Conservation (phyloP, 1,140 invertebrate species). For the Heliothis subflexa region DNA sequence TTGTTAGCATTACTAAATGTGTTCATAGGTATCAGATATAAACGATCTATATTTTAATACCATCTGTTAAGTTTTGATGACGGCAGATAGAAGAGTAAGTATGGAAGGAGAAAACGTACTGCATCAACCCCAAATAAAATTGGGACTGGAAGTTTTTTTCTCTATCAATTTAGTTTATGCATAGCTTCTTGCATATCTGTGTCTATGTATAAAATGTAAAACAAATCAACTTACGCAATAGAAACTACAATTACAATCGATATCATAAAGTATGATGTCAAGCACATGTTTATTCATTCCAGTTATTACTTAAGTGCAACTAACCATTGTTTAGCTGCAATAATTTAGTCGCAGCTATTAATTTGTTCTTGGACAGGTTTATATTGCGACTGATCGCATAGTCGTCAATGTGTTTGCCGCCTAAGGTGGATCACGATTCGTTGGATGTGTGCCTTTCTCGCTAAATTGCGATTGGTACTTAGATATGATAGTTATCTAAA, state of each 20-base stretch:
- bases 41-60: not conserved
- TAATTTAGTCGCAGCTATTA: constrained; percentile 13
- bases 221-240: not conserved
- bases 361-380: constrained; percentile 19
- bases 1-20: not conserved
- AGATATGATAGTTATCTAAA: constrained; percentile 64
- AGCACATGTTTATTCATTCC: not conserved
- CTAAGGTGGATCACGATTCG: constrained; percentile 55
- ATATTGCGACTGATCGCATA: constrained; percentile 19
- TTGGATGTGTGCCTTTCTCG: constrained; percentile 59
- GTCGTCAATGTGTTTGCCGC: constrained; percentile 42
- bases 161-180: not conserved
- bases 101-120: too few species aligned
- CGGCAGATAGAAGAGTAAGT: too few species aligned
- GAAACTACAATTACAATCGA: not conserved
- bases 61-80: too few species aligned
- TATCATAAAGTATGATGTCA: constrained; percentile 12
- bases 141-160: not conserved
- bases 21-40: not conserved
- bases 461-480: constrained; percentile 59
- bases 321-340: constrained; percentile 19
- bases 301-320: not conserved
- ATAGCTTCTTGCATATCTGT: not conserved
- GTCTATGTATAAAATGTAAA: not conserved
- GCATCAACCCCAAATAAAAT: too few species aligned